These are phyloP conservation scores for Limnodromus scolopaceus DNA, from an alignment of 2,797 vertebrate species.

Conservation along the genomic window DNA sequence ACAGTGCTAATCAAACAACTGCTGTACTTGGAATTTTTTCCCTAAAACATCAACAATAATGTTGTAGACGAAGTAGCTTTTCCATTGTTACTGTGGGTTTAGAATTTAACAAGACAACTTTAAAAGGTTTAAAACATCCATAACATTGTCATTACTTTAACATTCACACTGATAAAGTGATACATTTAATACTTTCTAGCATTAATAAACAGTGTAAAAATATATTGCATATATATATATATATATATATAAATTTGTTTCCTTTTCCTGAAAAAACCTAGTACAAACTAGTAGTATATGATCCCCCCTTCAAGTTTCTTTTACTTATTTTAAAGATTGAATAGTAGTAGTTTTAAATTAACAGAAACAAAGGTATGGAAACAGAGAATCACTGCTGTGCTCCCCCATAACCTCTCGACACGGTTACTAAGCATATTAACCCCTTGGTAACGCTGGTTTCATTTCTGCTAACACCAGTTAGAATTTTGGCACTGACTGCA, in stretches of 20 bases:
- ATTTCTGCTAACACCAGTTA: background rate
- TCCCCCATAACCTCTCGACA: background rate
- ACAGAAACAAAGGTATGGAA: slow-evolving; percentile 47
- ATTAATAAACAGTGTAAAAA: slow-evolving; percentile 81
- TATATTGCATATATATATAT: slow-evolving; percentile 74
- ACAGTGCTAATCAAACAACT: slow-evolving; percentile 51
- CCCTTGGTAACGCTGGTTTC: background rate
- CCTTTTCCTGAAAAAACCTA: slow-evolving; percentile 77
- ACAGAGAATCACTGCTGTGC: slow-evolving; percentile 28
- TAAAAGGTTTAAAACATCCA: slow-evolving; percentile 48
- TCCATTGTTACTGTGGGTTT: slow-evolving; percentile 42
- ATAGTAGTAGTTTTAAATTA: slow-evolving; percentile 71
- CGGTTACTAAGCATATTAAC: background rate
- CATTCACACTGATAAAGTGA: slow-evolving; percentile 71
- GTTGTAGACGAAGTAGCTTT: slow-evolving; percentile 33
- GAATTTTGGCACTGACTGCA: slow-evolving; percentile 27
- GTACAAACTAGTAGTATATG: slow-evolving; percentile 75
- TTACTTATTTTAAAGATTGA: slow-evolving; percentile 70
- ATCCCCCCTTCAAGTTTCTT: slow-evolving; percentile 78
- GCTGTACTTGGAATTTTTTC: slow-evolving; percentile 15
- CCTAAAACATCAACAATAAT: slow-evolving; percentile 35
- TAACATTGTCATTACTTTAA: slow-evolving; percentile 44
- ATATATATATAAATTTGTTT: slow-evolving; percentile 70
- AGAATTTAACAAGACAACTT: slow-evolving; percentile 57
- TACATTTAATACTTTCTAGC: slow-evolving; percentile 65